Evolutionary conservation across 2,888 invertebrate genomes (phyloP).

Genomic region (Idaea straminata): DNA sequence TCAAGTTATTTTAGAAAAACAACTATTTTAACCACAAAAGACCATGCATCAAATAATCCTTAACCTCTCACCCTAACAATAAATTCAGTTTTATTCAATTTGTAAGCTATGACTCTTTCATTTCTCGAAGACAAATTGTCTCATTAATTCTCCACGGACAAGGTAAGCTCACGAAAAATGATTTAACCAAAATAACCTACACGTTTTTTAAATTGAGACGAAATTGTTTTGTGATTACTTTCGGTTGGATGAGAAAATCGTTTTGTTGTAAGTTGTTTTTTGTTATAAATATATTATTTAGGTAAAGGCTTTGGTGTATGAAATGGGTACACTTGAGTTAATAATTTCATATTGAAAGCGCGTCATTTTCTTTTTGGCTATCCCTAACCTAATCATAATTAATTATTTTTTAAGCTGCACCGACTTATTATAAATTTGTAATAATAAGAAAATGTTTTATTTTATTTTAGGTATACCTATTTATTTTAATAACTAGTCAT

Average conservation of each 20-base stretch:
- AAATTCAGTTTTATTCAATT: conserved; percentile 61
- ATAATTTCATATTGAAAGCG: no score
- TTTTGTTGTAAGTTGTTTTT: not conserved
- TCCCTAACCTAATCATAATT: no score
- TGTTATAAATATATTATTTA: no score
- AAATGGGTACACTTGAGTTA: no score
- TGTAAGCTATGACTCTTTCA: conserved; percentile 41
- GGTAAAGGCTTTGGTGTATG: no score
- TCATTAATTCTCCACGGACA: conserved; percentile 53
- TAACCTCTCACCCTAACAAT: conserved; percentile 39
- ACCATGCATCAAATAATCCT: conserved; percentile 30
- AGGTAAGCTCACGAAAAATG: conserved; percentile 1
- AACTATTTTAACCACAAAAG: not conserved
- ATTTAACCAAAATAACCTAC: conserved; percentile 7
- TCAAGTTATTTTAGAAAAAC: no score
- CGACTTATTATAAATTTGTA: no score
- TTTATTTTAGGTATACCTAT: no score
- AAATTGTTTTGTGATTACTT: conserved; percentile 9
- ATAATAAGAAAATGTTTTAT: no score
- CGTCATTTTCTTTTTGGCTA: no score
- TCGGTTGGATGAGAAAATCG: not conserved
- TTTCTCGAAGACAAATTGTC: conserved; percentile 57
- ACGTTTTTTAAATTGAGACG: conserved; percentile 7
- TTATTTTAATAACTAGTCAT: no score
- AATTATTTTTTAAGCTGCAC: no score